Evolutionary conservation across 2,888 invertebrate genomes (phyloP).

Genomic region (Ormyrus nitidulus): DNA sequence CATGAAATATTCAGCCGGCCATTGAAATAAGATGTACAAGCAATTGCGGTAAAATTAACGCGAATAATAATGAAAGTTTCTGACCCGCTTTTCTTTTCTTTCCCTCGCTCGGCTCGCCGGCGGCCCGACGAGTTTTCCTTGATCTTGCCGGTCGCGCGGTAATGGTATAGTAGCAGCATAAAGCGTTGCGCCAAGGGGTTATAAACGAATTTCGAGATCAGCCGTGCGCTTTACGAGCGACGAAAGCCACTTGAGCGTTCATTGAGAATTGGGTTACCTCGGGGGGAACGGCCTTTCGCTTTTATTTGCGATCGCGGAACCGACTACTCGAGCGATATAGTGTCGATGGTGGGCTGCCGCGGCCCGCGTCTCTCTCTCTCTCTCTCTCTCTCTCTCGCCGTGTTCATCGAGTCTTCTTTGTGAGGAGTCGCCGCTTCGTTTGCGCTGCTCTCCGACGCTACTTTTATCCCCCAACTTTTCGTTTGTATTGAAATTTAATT

Average conservation of each 20-base stretch:
- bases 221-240: slow-evolving; percentile 29
- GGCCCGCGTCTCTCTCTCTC: too few species aligned
- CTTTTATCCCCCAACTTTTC: not conserved
- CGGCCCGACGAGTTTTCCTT: not conserved
- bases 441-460: not conserved
- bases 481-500: not conserved
- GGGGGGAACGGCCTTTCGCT: slow-evolving; percentile 7
- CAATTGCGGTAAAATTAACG: slow-evolving; percentile 42
- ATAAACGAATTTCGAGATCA: slow-evolving; percentile 42
- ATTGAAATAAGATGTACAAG: slow-evolving; percentile 35
- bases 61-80: slow-evolving; percentile 38
- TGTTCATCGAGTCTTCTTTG: too few species aligned
- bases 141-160: slow-evolving; percentile 2
- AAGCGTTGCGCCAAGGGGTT: not conserved
- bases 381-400: too few species aligned
- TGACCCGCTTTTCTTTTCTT: slow-evolving; percentile 1
- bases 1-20: slow-evolving; percentile 45
- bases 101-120: not conserved
- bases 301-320: not conserved
- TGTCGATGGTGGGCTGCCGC: too few species aligned
- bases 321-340: not conserved
- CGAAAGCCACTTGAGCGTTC: slow-evolving; percentile 3
- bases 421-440: too few species aligned
- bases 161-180: not conserved
- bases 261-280: slow-evolving; percentile 23